Evolutionary conservation across 2,113 vertebrate species (phyloP).

Genomic region (Erpornis zantholeuca): DNA sequence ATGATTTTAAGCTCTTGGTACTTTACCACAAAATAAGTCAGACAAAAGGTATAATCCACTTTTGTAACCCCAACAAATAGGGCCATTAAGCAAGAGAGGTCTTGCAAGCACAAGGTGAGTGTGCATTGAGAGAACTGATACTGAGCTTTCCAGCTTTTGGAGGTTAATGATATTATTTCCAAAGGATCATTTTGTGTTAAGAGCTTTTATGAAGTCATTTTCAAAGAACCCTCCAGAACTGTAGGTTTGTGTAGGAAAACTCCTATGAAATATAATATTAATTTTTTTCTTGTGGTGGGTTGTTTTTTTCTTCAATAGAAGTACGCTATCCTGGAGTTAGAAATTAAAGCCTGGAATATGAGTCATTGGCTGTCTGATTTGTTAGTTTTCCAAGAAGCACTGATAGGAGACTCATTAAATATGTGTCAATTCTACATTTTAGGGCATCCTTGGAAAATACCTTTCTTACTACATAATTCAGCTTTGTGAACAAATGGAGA

Average conservation of each 20-base stretch:
- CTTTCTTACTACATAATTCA: not conserved
- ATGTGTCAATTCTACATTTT: not conserved
- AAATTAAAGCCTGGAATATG: not conserved
- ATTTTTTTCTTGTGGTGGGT: not conserved
- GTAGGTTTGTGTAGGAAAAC: not conserved
- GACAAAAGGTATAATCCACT: not conserved
- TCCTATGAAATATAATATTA: not conserved
- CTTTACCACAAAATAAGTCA: not conserved
- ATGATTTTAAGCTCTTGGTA: not conserved
- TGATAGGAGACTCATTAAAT: not conserved
- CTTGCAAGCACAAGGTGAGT: not conserved
- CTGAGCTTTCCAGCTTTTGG: not conserved
- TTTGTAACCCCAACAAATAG: not conserved
- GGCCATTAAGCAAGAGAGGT: not conserved
- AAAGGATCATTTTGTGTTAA: not conserved
- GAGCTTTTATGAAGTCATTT: not conserved
- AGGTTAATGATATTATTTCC: not conserved
- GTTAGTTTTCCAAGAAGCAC: not conserved
- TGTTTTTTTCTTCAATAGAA: not conserved
- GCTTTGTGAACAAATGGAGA: not conserved
- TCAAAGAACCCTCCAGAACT: not conserved
- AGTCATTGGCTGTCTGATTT: not conserved
- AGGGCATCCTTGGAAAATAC: not conserved
- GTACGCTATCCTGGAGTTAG: not conserved
- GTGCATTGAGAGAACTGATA: not conserved